These are phyloP conservation scores for Metopia argyrocephala DNA, from an alignment of 2,888 invertebrate species.

Conservation along the genomic window DNA sequence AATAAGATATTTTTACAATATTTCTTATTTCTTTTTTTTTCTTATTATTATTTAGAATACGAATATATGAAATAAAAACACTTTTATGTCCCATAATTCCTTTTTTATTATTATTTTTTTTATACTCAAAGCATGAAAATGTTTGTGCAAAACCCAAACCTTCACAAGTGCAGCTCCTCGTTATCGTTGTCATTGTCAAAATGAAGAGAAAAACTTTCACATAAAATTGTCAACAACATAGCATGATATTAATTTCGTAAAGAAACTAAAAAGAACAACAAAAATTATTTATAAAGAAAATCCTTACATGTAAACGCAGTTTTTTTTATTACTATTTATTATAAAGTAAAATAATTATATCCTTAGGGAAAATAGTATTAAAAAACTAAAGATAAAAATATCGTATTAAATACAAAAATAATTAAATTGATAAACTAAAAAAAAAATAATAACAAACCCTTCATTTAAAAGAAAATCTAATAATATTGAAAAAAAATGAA, in stretches of 20 bases:
- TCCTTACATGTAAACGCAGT: conserved; percentile 4
- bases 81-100: neutral
- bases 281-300: conserved; percentile 14
- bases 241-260: conserved; percentile 52
- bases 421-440: conserved; percentile 50
- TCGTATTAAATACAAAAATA: conserved; percentile 46
- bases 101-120: conserved; percentile 10
- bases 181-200: conserved; percentile 61
- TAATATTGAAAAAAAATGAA: conserved; percentile 27
- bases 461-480: conserved; percentile 37
- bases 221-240: conserved; percentile 55
- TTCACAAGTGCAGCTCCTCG: conserved; percentile 64
- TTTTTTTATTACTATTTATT: conserved; percentile 34
- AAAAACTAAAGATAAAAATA: conserved; percentile 30
- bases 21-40: neutral
- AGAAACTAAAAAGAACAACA: conserved; percentile 32
- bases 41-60: neutral
- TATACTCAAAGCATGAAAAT: neutral
- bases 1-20: neutral
- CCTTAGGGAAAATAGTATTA: conserved; percentile 63
- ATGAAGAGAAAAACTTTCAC: conserved; percentile 32
- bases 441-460: conserved; percentile 40
- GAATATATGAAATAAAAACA: too few relatives aligned
- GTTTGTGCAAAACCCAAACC: conserved; percentile 52
- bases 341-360: conserved; percentile 21